Percentiles rank a stretch among this genome's conserved stretches.
Conservation (phyloP, 2,888 invertebrate genomes). For the Cryptus armator region DNA sequence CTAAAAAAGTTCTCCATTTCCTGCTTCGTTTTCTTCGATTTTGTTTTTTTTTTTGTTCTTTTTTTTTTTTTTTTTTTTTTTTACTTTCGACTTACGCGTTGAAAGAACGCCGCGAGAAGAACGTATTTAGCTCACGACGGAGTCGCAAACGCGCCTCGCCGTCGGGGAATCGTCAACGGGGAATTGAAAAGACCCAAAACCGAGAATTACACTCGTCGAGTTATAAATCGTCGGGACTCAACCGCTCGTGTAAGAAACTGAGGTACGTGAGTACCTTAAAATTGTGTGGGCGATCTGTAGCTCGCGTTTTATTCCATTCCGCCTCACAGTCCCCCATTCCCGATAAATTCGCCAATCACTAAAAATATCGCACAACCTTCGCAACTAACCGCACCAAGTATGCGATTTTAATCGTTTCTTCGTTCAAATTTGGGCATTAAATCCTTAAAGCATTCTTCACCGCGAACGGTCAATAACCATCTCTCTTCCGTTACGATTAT, state of each 20-base stretch:
- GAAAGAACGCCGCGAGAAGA: conserved; percentile 3
- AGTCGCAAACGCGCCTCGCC: conserved; percentile 32
- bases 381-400: conserved; percentile 57
- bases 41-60: background rate
- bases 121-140: conserved; percentile 26
- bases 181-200: conserved; percentile 29
- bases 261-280: conserved; percentile 23
- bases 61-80: background rate
- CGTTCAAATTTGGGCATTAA: conserved; percentile 64
- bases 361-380: conserved; percentile 72
- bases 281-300: conserved; percentile 14
- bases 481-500: conserved; percentile 25
- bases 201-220: conserved; percentile 27
- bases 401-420: conserved; percentile 52
- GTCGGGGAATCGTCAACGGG: conserved; percentile 30
- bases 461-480: conserved; percentile 48
- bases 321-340: conserved; percentile 7
- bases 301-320: conserved; percentile 8
- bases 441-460: conserved; percentile 71
- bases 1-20: conserved; percentile 46
- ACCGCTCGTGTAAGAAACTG: conserved; percentile 28
- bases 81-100: background rate
- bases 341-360: conserved; percentile 42
- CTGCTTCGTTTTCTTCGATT: background rate
- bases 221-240: background rate